These are phyloP conservation scores for Phrixothrix hirtus DNA, from an alignment of 2,888 invertebrate species.

Conservation along the genomic window DNA sequence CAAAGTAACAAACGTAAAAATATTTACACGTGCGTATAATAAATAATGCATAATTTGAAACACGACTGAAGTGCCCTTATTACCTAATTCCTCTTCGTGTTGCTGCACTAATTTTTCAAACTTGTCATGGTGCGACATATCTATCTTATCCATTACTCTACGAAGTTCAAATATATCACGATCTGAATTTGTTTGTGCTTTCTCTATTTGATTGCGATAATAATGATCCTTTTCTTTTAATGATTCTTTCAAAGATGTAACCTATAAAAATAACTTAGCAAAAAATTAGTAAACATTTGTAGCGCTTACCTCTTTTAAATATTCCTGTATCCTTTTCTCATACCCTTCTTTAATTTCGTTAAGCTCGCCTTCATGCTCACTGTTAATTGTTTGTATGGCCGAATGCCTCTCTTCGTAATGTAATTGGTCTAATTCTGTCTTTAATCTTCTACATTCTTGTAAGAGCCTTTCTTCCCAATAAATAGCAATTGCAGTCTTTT, in stretches of 20 bases:
- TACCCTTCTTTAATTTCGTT: conserved; percentile 60
- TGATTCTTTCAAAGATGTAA: conserved; percentile 67
- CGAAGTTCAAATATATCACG: conserved; percentile 71
- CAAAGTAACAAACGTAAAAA: neutral
- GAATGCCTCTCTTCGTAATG: conserved; percentile 64
- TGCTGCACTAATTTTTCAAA: conserved; percentile 68
- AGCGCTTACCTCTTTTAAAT: conserved; percentile 60
- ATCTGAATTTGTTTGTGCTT: conserved; percentile 68
- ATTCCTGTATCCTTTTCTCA: conserved; percentile 57
- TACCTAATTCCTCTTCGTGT: conserved; percentile 72
- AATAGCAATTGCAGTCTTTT: conserved; percentile 61
- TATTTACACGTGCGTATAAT: no score
- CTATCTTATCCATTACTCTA: conserved; percentile 72
- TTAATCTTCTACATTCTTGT: conserved; percentile 66
- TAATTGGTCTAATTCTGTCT: conserved; percentile 64
- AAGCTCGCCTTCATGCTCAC: conserved; percentile 63
- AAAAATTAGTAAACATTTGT: neutral
- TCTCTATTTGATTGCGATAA: conserved; percentile 60
- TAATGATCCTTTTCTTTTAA: conserved; percentile 66
- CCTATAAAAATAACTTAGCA: conserved; percentile 54
- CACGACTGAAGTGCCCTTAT: conserved; percentile 33
- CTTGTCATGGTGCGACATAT: conserved; percentile 73
- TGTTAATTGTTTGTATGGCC: conserved; percentile 61
- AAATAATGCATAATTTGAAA: neutral
- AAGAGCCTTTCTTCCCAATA: conserved; percentile 68